Conservation (phyloP, 2,797 vertebrate genomes). For the Spea hammondii region DNA sequence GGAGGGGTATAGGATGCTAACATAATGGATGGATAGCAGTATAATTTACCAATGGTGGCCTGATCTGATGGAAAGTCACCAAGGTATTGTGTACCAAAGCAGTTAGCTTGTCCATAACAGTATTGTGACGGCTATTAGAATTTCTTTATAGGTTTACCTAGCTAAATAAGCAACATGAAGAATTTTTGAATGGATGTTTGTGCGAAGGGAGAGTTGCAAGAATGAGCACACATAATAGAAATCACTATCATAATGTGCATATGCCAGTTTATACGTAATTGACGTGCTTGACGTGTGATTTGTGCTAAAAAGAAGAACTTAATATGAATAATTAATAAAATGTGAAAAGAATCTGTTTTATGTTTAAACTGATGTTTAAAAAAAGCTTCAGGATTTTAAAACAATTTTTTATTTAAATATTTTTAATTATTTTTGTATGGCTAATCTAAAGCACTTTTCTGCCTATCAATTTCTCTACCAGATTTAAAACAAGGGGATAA, state of each 20-base stretch:
- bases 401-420: neutral
- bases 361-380: no score
- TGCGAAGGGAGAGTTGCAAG: neutral
- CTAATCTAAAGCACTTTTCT: no score
- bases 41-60: no score
- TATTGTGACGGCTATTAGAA: neutral
- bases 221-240: conserved; percentile 2
- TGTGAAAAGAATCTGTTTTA: no score
- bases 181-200: neutral
- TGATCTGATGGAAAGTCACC: no score
- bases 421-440: neutral
- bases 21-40: no score
- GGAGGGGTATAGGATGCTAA: no score
- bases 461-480: no score
- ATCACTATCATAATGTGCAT: conserved; percentile 17
- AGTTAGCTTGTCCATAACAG: no score
- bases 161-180: neutral
- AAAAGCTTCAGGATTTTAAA: neutral
- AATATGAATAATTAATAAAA: neutral
- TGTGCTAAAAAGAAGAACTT: neutral
- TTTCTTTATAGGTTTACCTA: neutral
- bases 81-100: no score
- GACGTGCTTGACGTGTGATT: no score
- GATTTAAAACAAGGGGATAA: no score
- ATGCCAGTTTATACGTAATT: conserved; percentile 5